Evolutionary conservation across 1,140 invertebrate genomes (phyloP), one percentile per base, ranked within the genome.

Genomic region (Nebria ingens): DNA sequence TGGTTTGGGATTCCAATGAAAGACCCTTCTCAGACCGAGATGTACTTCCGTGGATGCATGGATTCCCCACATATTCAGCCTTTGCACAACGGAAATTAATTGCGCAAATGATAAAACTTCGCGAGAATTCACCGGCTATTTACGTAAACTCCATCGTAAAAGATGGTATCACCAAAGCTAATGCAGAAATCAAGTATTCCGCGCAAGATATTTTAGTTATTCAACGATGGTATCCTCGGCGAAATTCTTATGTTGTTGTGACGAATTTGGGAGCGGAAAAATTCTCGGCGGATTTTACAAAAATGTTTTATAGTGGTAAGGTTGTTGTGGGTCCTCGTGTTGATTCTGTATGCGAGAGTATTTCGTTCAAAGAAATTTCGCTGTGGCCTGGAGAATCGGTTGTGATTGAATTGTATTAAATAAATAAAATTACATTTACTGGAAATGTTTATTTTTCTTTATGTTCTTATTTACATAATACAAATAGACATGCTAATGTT

Each of bases 171-270:
- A 72, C 76, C 52, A 64, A 74, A 21, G 78, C 79, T 2, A 87
- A 87, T 70, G 80, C 80, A 56, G 77, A 80, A 63, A 71, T 86
- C 21, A 78, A 79, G 67, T 76, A 81, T 61, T 75, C 76, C 13
- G 71, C 77, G 17, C 73, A 79, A 29, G 79, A 85, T 61, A 71
- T 88, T 19, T 64, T 89, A 9, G 77, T 87, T 0, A 74, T 89
- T 40, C 85, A 89, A 61, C 74, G 87, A 29, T 85, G 79, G 76
- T 89, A 85, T 69, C 86, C 87, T 2, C 74, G 87, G 15, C 76
- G 85, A 53, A 83, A 86, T 63, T 80, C 83, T 1, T 88, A 82
- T 61, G 82, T 86, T 1, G 78, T 85, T 45, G 76, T 89, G 0
- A 79, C 79, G 1, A 89, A 89, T 72, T 71, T 89, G 4, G 83